A percentile compares a stretch with the other conserved stretches of the same genome.
Evolutionary conservation across 1,140 invertebrate species (phyloP).

Genomic region (Eulimnadia texana): DNA sequence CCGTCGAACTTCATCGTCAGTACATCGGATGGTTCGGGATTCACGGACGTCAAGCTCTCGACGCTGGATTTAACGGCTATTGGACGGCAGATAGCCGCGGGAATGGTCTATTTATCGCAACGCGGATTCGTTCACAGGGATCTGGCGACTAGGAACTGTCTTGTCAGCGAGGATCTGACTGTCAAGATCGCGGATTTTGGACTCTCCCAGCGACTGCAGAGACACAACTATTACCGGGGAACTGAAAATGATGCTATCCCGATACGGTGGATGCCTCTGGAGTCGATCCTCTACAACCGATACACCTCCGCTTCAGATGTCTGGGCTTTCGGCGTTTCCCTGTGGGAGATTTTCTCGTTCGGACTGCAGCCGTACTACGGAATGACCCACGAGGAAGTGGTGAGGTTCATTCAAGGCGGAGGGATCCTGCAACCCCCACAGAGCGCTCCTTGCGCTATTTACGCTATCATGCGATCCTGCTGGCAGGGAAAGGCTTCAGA

Average conservation of each 20-base stretch:
- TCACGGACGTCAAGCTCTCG: slow-evolving; percentile 40
- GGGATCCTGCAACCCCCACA: slow-evolving; percentile 74
- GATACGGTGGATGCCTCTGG: slow-evolving; percentile 89
- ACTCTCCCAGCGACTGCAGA: slow-evolving; percentile 79
- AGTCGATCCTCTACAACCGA: slow-evolving; percentile 84
- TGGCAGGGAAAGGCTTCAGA: slow-evolving; percentile 73
- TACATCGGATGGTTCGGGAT: slow-evolving; percentile 25
- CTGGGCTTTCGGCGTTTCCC: slow-evolving; percentile 82
- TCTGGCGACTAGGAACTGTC: slow-evolving; percentile 86
- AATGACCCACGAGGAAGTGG: slow-evolving; percentile 88
- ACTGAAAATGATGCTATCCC: slow-evolving; percentile 86
- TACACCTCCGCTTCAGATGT: slow-evolving; percentile 86
- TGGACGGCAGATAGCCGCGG: slow-evolving; percentile 69
- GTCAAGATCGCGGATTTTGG: slow-evolving; percentile 97
- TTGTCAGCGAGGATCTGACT: slow-evolving; percentile 82
- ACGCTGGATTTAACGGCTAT: slow-evolving; percentile 67
- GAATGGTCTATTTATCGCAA: slow-evolving; percentile 90
- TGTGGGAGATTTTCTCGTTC: slow-evolving; percentile 91
- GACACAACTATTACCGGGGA: slow-evolving; percentile 79
- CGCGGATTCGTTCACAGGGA: slow-evolving; percentile 92
- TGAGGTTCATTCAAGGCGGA: slow-evolving; percentile 81
- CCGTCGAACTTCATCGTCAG: slow-evolving; percentile 49
- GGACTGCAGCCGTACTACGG: slow-evolving; percentile 87
- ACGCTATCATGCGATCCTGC: slow-evolving; percentile 82
- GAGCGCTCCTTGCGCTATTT: slow-evolving; percentile 75